Evolutionary conservation across 2,888 invertebrate species (phyloP), one percentile per base, ranked within the genome.

Genomic region (Alentia gelatinosa): DNA sequence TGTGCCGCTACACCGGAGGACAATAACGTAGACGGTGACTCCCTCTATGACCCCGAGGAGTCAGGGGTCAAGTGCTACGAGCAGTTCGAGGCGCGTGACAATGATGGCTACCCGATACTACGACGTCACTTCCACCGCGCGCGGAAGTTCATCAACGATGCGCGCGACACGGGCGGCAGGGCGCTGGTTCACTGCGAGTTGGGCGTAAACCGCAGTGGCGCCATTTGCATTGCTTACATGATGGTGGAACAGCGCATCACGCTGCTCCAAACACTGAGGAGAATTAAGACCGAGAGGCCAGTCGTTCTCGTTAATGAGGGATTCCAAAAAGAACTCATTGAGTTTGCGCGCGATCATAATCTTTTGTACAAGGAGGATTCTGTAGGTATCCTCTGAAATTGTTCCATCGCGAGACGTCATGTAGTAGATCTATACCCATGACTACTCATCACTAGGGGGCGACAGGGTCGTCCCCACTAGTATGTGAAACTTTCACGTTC

Each of bases 121-220:
- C 50, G 74, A 15, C 50, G 74, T 12, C 93, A 91, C 83, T 93
- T 90, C 91, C n/a, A 68, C 33, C 39, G 75, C 23, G 91, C 92
- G 12, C 90, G 89, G 91, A 30, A n/a, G 9, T 92, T 93, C 68
- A 92, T 93, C 4, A 91, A 93, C 86, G 50, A 79, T n/a, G 93
- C 92, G 1, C 89, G 35, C 83, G 40, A 89, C 1, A 30, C 63
- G 1, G 92, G 92, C 4, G 93, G 92, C 1, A 74, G 91, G 56
- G 92, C 86, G 35, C 74, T 93, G 50, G 92, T 93, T 15, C 93
- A 93, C 79, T 93, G 93, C 89, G 92, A 92, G 47, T 86, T 93
- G 63, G 92, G 93, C 0, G 90, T 93, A 39, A 93, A 93, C 91
- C 86, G 93, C 1, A 93, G 93, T 68, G 92, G 91, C n/a, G 92